phyloP scores from a whole-genome alignment of 2,888 invertebrate genomes.

The Microplitis deprimator region DNA sequence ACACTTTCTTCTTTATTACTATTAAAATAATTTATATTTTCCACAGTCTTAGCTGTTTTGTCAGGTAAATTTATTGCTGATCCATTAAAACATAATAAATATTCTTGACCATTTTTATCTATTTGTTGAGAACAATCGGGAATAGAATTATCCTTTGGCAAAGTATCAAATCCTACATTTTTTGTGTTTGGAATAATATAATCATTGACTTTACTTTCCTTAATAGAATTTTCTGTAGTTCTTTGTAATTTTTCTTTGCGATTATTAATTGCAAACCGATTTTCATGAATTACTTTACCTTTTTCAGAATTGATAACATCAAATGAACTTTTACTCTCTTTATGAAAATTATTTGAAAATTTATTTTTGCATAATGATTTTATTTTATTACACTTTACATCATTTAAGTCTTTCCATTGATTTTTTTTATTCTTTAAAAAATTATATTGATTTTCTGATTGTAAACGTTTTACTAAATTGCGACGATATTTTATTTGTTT shows the following conservation, averaged over 20 bases:
- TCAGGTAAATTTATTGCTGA: neutral
- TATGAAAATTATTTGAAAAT: neutral
- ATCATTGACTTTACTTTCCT: neutral
- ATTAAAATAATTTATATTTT: slow-evolving; percentile 9
- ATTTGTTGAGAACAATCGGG: neutral
- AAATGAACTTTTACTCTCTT: neutral
- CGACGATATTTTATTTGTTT: neutral
- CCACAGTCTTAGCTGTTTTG: neutral
- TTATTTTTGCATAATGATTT: slow-evolving; percentile 8
- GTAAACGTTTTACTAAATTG: neutral
- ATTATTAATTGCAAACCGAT: neutral
- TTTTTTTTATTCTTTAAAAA: neutral
- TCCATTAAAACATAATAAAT: neutral
- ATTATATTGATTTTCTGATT: neutral
- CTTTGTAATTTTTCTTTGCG: neutral
- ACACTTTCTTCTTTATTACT: neutral
- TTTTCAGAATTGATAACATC: neutral
- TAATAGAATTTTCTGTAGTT: neutral
- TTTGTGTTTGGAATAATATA: neutral
- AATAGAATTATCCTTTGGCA: neutral
- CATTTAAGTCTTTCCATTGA: neutral
- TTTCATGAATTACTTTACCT: neutral
- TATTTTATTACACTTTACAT: neutral
- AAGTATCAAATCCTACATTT: neutral
- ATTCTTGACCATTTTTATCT: neutral